phyloP scores from a whole-genome alignment of 30 jellyfish, hydroid and myxozoan species.

The Aurelia aurita complex sp. Pacific region DNA sequence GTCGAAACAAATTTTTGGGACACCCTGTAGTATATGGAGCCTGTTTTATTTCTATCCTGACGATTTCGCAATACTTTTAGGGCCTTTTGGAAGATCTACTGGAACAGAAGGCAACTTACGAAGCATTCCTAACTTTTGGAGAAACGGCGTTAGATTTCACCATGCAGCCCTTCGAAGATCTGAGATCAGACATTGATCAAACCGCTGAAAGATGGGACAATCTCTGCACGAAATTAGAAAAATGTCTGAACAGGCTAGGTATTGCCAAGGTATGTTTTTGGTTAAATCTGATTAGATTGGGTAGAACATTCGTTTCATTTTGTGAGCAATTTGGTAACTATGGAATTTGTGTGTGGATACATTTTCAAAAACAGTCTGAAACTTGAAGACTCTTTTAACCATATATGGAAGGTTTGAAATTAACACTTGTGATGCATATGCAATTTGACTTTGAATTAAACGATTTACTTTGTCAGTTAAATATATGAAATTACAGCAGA shows the following conservation, averaged over 20 bases:
- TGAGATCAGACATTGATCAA: constrained; percentile 42
- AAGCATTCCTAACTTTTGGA: constrained; percentile 70
- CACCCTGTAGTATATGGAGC: too few relatives aligned
- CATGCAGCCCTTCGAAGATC: constrained; percentile 25
- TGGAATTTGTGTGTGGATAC: too few relatives aligned
- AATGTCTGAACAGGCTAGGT: constrained; percentile 57
- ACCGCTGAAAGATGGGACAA: constrained; percentile 77
- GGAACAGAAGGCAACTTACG: constrained; percentile 65
- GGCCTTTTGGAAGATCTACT: constrained; percentile 53
- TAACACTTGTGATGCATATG: too few relatives aligned
- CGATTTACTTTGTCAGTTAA: too few relatives aligned
- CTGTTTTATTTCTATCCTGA: not conserved
- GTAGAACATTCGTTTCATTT: not conserved
- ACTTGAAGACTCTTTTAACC: too few relatives aligned
- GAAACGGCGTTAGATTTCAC: constrained; percentile 68
- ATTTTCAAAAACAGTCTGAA: too few relatives aligned
- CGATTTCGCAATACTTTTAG: constrained; percentile 25
- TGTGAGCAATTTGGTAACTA: too few relatives aligned
- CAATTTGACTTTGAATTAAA: too few relatives aligned
- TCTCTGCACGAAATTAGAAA: constrained; percentile 65
- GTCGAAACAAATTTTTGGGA: too few relatives aligned
- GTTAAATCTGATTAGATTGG: not conserved
- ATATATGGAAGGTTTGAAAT: too few relatives aligned
- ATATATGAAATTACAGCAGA: too few relatives aligned
- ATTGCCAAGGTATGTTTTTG: constrained; percentile 69